Conservation (phyloP, 2,113 vertebrate genomes). For the Bettongia penicillata region DNA sequence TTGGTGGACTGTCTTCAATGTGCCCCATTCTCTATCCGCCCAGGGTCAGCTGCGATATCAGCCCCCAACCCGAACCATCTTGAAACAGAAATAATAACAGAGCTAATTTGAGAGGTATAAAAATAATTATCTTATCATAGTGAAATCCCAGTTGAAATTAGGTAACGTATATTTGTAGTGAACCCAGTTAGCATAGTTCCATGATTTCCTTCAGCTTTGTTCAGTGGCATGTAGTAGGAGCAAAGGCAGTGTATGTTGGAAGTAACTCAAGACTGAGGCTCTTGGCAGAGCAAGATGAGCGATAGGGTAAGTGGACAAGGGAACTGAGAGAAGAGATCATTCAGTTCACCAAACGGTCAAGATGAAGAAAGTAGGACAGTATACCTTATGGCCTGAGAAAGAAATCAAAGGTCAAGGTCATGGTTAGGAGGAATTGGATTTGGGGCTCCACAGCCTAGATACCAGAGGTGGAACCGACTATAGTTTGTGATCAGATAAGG, state of each 20-base stretch:
- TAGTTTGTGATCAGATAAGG: background rate
- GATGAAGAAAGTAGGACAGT: background rate
- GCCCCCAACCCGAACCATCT: conserved; percentile 75
- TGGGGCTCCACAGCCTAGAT: background rate
- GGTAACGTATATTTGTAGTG: no score
- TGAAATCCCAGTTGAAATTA: background rate
- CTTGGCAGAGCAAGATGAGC: background rate
- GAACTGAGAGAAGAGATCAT: background rate
- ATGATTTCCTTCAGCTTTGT: background rate
- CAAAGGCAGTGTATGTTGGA: background rate
- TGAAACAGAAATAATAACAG: conserved; percentile 75
- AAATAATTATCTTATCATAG: background rate
- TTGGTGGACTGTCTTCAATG: background rate
- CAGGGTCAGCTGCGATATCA: conserved; percentile 1
- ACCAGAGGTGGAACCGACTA: background rate
- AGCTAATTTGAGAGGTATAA: background rate
- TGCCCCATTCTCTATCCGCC: background rate
- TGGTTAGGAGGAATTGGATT: background rate
- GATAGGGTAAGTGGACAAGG: background rate
- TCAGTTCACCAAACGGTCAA: background rate
- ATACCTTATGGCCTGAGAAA: background rate
- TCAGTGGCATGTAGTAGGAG: background rate
- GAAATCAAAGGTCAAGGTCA: background rate
- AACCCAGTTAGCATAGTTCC: background rate
- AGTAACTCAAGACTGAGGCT: background rate